Evolutionary conservation across 1,140 invertebrate species (phyloP), one percentile per base, ranked within the genome.

Genomic region (Brachionus calyciflorus): DNA sequence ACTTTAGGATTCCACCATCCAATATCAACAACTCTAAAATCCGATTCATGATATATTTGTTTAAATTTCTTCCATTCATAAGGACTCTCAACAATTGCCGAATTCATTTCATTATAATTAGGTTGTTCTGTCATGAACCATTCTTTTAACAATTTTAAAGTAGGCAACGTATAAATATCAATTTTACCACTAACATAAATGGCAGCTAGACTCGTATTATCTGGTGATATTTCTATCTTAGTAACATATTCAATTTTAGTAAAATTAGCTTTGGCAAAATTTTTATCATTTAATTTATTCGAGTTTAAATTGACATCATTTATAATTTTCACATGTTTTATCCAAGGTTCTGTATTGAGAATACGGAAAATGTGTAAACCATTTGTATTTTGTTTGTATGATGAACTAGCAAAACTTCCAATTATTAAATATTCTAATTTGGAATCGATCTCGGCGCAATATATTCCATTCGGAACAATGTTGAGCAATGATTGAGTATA

Each of bases 71-170:
- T 84, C 21, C 80, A 78, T 65, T 81, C 79, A 41, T 79, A 79
- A 40, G 82, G 81, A 78, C 83, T 83, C n/a, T 83, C 83, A 46
- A 80, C 77, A 63, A 83, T 80, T 14, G 80, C 80, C 37, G 82
- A 81, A 69, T 82, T 86, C 0, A 84, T 81, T 63, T 87, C 83
- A 83, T 89, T 87, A 80, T 86, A 88, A 68, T 86, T 84, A n/a
- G 89, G 89, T 30, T 73, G 69, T 53, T 73, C 69, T 14, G 69
- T 73, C 69, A 55, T 73, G 21, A 73, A 73, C 69, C 69, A 73
- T 30, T 73, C 69, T 51, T 73, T 73, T 37, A 73, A 55, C 0
- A 73, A 17, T 7, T 40, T 53, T 14, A 73, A 55, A 51, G 17
- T 73, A 9, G 69, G 69, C 26, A 51, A 30, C 17, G 69, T 33